phyloP scores from a whole-genome alignment of 1,140 invertebrate genomes.

The Drosophila sucinea region DNA sequence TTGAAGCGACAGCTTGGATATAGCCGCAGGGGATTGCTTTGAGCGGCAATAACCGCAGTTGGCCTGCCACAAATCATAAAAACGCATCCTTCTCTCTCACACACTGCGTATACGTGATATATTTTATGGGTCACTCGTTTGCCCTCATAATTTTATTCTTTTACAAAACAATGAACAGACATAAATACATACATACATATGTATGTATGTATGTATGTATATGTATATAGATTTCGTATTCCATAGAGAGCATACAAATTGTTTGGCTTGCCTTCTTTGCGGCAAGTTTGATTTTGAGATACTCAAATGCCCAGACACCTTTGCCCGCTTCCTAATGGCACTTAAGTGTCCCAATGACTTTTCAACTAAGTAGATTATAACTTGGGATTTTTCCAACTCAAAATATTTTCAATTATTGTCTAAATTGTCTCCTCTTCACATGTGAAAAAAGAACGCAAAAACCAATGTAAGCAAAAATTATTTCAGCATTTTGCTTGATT shows the following conservation, averaged over 20 bases:
- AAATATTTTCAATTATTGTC: constrained; percentile 4
- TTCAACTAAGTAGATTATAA: background rate
- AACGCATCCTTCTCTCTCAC: constrained; percentile 50
- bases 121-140: constrained; percentile 78
- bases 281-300: constrained; percentile 62
- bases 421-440: background rate
- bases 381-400: background rate
- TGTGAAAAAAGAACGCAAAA: background rate
- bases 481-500: no score
- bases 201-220: background rate
- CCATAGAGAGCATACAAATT: constrained; percentile 8
- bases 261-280: background rate
- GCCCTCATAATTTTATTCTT: constrained; percentile 45
- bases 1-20: constrained; percentile 70
- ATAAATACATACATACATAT: background rate
- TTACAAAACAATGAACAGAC: constrained; percentile 4
- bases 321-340: constrained; percentile 3
- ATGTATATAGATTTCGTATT: background rate
- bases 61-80: constrained; percentile 76
- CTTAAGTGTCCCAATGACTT: constrained; percentile 8
- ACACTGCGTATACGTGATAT: constrained; percentile 76
- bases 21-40: constrained; percentile 61
- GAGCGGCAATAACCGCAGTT: constrained; percentile 70
- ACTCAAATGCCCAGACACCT: constrained; percentile 34
- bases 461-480: no score